Percentiles rank a stretch among this genome's conserved stretches.
Conservation (phyloP, 2,113 vertebrate species). For the Corythaeola cristata region DNA sequence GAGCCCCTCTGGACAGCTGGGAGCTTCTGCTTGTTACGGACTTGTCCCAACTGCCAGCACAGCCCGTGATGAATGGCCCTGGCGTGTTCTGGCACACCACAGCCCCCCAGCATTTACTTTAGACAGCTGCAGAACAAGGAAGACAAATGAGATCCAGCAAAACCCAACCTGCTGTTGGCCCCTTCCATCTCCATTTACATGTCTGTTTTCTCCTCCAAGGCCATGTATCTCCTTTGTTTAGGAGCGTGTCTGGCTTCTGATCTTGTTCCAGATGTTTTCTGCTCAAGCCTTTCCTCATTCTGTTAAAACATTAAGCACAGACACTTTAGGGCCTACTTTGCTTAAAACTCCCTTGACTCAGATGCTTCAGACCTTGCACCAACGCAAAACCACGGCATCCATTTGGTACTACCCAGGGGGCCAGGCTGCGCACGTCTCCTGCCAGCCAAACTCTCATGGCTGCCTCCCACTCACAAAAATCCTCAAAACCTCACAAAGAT, state of each 20-base stretch:
- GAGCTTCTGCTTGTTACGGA: background rate
- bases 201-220: constrained; percentile 26
- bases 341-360: background rate
- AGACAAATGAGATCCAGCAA: constrained; percentile 48
- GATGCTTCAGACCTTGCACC: background rate
- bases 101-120: background rate
- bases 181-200: background rate
- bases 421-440: background rate
- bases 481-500: background rate
- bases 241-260: background rate
- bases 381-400: background rate
- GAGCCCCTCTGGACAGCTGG: background rate
- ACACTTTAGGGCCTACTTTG: background rate
- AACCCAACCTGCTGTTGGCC: constrained; percentile 16
- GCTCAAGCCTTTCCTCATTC: background rate
- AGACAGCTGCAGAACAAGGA: background rate
- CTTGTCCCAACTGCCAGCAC: background rate
- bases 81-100: background rate
- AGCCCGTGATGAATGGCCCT: background rate
- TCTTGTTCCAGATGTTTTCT: constrained; percentile 7
- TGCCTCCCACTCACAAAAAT: background rate
- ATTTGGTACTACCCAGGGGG: background rate
- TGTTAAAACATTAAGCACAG: background rate
- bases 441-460: background rate
- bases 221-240: constrained; percentile 20